Base-by-base conservation (phyloP, 2,113 vertebrate genomes). In the Octodon degus region DNA sequence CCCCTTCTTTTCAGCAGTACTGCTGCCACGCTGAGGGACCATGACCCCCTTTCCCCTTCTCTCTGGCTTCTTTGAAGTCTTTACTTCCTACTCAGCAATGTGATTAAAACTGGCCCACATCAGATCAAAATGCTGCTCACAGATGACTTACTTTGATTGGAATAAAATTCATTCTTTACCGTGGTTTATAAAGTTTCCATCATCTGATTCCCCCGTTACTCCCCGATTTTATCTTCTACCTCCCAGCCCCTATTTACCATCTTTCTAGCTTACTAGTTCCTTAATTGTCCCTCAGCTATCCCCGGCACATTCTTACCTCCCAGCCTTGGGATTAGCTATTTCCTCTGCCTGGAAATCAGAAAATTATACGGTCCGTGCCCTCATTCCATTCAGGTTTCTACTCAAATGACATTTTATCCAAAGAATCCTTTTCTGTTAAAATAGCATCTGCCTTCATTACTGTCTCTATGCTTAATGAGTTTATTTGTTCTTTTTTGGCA, bases 101-200 rank as follows among this genome's bases (percentile, higher is more conserved):
- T 30, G 77, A 96, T 58, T 58, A 83, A 88, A 92, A 67, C 93
- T 87, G 93, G 70, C n/a, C 72, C 72, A 96, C 94, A 86, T 90
- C 58, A 91, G 68, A 72, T 62, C 53, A 85, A 90, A 95, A 81
- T 89, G 91, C 47, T n/a, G 14, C 65, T 94, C 63, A 92, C 65
- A 84, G 88, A 67, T 68, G 62, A 67, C 37, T 68, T 80, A 55
- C 63, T 80, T 87, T n/a, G 27, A 19, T 4, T 72, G 80, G 67
- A 84, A 86, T 65, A 80, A 95, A 92, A 68, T 60, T n/a, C 58
- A 86, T 13, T 67, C 89, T 96, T 90, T 70, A 77, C 5, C 27
- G 25, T 82, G 43, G 19, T 22, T 63, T 81, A 82, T 43, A 76
- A 85, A 24, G 1, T 63, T 58, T 85, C 47, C 5, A 14, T 89